A percentile compares a stretch with the other conserved stretches of the same genome.
Evolutionary conservation across 1,140 invertebrate genomes (phyloP).

Genomic region (Papilio machaon): DNA sequence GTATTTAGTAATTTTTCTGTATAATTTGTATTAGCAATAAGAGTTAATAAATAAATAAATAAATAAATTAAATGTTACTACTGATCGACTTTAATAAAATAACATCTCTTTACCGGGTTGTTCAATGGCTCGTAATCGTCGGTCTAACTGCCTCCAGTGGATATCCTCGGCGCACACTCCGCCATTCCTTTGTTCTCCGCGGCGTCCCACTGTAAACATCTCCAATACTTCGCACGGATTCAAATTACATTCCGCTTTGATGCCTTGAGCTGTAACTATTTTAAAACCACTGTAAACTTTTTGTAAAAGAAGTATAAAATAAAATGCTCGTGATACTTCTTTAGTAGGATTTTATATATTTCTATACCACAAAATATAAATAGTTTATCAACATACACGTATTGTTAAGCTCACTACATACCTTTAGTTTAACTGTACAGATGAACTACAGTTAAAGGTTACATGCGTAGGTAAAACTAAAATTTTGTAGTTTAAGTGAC

Average conservation of each 20-base stretch:
- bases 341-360: not conserved
- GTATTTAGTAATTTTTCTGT: no score
- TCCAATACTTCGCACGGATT: constrained; percentile 68
- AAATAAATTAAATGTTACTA: not conserved
- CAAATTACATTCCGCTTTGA: constrained; percentile 34
- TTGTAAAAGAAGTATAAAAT: not conserved
- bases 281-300: not conserved
- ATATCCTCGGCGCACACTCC: constrained; percentile 60
- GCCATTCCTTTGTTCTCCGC: constrained; percentile 44
- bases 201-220: constrained; percentile 57
- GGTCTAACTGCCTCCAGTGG: constrained; percentile 83
- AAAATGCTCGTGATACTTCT: not conserved
- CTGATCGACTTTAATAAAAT: not conserved
- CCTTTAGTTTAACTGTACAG: no score
- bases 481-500: no score
- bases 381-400: not conserved
- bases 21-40: no score
- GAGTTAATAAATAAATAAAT: no score
- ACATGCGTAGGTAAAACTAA: no score
- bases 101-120: constrained; percentile 82
- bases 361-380: no score
- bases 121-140: constrained; percentile 87
- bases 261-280: constrained; percentile 18
- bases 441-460: no score
- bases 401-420: no score